phyloP scores from a whole-genome alignment of 2,113 vertebrate species.

The Arizona elegans region DNA sequence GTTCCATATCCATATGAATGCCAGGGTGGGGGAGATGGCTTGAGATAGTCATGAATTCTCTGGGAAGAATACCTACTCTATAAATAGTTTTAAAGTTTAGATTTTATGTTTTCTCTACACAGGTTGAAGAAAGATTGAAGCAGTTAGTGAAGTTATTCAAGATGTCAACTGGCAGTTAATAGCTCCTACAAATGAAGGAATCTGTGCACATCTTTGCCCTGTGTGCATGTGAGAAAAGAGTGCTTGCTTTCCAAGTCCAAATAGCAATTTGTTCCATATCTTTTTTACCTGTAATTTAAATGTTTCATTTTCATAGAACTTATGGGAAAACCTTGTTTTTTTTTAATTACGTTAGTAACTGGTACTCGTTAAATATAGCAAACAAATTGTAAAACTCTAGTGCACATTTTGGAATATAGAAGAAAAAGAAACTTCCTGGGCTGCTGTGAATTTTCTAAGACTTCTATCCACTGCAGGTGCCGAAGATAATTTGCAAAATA shows the following conservation, averaged over 20 bases:
- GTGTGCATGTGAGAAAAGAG: not conserved
- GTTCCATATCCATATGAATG: not conserved
- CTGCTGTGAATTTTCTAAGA: not conserved
- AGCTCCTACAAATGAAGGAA: not conserved
- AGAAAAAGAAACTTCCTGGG: not conserved
- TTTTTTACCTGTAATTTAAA: not conserved
- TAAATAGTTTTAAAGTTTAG: not conserved
- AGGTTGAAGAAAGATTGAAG: slow-evolving; percentile 91
- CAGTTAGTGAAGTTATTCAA: slow-evolving; percentile 96
- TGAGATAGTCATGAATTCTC: not conserved
- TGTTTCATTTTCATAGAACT: not conserved
- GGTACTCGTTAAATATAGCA: not conserved
- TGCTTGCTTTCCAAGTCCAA: not conserved
- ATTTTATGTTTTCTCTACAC: slow-evolving; percentile 36
- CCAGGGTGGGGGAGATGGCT: not conserved
- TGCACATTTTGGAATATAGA: not conserved
- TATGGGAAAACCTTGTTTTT: not conserved
- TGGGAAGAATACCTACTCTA: not conserved
- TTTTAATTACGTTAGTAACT: not conserved
- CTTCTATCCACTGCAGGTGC: not conserved
- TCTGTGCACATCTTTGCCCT: not conserved
- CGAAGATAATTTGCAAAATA: not conserved
- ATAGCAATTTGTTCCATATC: not conserved
- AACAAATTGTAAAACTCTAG: not conserved
- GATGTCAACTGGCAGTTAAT: slow-evolving; percentile 80